These are phyloP conservation scores for Cantharis rufa DNA, from an alignment of 2,888 invertebrate species.

Conservation along the genomic window DNA sequence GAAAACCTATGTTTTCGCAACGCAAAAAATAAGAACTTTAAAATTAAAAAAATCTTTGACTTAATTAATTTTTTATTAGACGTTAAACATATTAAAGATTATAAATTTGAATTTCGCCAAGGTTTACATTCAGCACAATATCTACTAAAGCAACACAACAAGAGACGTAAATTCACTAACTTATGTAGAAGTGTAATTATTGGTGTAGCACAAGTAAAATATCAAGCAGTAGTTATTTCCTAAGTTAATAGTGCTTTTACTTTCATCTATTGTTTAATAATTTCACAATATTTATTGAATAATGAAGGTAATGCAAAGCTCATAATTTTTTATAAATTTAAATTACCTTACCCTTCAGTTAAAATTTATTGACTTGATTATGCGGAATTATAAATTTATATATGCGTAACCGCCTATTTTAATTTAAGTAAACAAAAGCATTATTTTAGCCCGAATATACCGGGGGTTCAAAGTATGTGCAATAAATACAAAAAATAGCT, in stretches of 20 bases:
- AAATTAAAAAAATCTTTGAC: no score
- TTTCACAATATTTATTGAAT: neutral
- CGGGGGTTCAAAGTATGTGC: neutral
- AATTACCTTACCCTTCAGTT: neutral
- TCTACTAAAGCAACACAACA: no score
- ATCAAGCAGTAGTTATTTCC: neutral
- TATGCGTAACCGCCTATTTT: neutral
- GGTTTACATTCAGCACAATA: no score
- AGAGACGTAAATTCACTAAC: no score
- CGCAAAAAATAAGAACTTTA: no score
- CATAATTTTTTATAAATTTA: neutral
- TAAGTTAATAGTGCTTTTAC: neutral
- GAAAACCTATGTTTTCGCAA: no score
- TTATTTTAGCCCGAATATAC: neutral
- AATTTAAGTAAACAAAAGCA: neutral
- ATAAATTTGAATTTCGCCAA: no score
- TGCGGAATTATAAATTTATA: neutral
- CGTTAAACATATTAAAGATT: no score
- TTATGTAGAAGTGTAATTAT: neutral
- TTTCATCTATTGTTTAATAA: neutral
- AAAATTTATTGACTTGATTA: neutral
- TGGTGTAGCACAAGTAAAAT: neutral
- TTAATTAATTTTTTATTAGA: no score
- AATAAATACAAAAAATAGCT: neutral
- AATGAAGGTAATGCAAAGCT: neutral